Percentiles rank a stretch among this genome's conserved stretches.
phyloP scores from a whole-genome alignment of 2,888 invertebrate species.

The Eurytoma californica region DNA sequence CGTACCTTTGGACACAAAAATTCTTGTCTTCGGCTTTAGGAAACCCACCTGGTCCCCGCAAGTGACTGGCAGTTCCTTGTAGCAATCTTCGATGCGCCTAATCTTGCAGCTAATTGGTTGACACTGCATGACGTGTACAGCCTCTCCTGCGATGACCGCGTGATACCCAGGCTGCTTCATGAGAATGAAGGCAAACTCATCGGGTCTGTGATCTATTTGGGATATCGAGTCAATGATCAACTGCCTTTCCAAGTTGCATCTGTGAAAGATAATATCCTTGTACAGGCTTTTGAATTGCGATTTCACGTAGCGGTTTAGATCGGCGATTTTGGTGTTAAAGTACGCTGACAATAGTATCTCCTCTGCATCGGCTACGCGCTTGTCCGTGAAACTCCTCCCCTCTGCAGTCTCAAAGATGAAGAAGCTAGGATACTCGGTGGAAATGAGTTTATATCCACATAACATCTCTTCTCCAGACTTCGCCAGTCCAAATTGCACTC shows the following conservation, averaged over 20 bases:
- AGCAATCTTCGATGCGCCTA: neutral
- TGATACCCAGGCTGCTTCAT: neutral
- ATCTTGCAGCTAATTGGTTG: neutral
- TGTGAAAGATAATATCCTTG: neutral
- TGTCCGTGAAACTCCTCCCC: neutral
- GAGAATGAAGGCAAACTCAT: neutral
- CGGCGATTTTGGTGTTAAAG: neutral
- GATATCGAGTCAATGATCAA: neutral
- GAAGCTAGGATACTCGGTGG: neutral
- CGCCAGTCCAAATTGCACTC: neutral
- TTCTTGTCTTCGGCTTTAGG: neutral
- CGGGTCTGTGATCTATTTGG: neutral
- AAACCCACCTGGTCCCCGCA: neutral
- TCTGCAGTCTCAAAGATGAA: neutral
- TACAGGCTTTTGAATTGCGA: neutral
- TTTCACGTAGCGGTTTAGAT: neutral
- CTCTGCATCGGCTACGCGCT: neutral
- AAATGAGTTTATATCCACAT: neutral
- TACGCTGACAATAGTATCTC: neutral
- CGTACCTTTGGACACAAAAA: neutral
- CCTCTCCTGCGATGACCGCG: neutral
- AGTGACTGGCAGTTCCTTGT: neutral
- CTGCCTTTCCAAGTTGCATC: neutral
- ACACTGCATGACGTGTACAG: neutral
- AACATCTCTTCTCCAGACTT: neutral